Evolutionary conservation across 2,113 vertebrate species (phyloP), one percentile per base, ranked within the genome.

Genomic region (Spheniscus mendiculus): DNA sequence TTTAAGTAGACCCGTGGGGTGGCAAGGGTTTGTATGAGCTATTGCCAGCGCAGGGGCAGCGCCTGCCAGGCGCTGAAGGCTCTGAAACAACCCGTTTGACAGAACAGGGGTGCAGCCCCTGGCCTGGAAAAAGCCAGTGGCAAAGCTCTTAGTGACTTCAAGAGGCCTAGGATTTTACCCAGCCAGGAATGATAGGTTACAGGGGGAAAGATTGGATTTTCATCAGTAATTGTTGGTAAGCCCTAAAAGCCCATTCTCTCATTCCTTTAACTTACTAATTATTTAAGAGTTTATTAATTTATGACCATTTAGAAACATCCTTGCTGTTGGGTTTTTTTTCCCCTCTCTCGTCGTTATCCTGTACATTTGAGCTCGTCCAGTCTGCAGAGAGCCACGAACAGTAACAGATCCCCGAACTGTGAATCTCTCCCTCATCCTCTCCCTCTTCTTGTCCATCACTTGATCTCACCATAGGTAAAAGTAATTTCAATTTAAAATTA

Each of bases 241-340:
- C 93, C 70, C 96, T 93, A 92, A 93, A 95, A 96, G 50, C 34
- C 63, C 53, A 34, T 72, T 67, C 52, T 66, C 53, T 95, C 44
- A 93, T 95, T 96, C 94, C 53, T 81, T 94, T 56, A 72, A 30
- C 42, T 78, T 74, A 62, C 74, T 55, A 71, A 88, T 94, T 93
- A 91, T 78, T 96, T 83, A 88, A 94, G 86, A 34, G 36, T 92
- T 93, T 97, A 97, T 95, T 95, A 96, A 98, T 97, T 96, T 90
- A 89, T 89, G 84, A 84, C 61, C 3, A 89, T 74, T 84, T 65
- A 56, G 83, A 55, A 63, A 59, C 38, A 53, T 61, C 44, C 78
- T 42, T 74, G 11, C 50, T 76, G 56, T 63, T 93, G 42, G 12
- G 6, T 1, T 26, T 45, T 34, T 42, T 8, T 8, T 8, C 6